Conservation (phyloP, 2,888 invertebrate genomes). For the Lithophane leautieri region DNA sequence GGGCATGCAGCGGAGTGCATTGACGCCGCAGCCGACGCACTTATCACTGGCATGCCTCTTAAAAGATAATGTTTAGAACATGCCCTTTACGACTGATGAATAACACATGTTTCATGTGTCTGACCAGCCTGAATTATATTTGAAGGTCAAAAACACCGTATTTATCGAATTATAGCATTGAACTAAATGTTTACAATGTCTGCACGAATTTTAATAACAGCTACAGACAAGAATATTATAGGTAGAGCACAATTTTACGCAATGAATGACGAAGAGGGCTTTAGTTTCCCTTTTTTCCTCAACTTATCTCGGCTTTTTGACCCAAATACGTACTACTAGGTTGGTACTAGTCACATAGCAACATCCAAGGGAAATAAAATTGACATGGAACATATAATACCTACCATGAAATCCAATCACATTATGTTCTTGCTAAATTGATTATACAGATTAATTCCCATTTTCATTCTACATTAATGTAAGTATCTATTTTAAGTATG, state of each 20-base stretch:
- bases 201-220: slow-evolving; percentile 56
- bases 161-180: slow-evolving; percentile 60
- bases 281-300: slow-evolving; percentile 40
- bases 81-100: slow-evolving; percentile 84
- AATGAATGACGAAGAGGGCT: slow-evolving; percentile 2
- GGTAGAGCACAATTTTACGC: slow-evolving; percentile 17
- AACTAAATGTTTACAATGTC: slow-evolving; percentile 61
- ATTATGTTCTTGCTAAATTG: not conserved
- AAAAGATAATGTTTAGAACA: slow-evolving; percentile 87
- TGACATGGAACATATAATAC: not conserved
- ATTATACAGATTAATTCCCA: not conserved
- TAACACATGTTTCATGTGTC: slow-evolving; percentile 87
- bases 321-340: not conserved
- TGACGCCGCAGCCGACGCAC: slow-evolving; percentile 86
- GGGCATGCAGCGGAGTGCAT: slow-evolving; percentile 89
- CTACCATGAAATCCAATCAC: not conserved
- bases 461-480: not conserved
- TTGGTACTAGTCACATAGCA: not conserved
- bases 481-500: not conserved
- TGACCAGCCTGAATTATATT: slow-evolving; percentile 79
- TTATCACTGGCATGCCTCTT: slow-evolving; percentile 88
- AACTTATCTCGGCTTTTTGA: slow-evolving; percentile 14
- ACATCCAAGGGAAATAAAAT: not conserved
- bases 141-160: slow-evolving; percentile 79
- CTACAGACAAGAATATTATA: slow-evolving; percentile 37